phyloP scores from a whole-genome alignment of 2,888 invertebrate species.

The Ophion costatus region DNA sequence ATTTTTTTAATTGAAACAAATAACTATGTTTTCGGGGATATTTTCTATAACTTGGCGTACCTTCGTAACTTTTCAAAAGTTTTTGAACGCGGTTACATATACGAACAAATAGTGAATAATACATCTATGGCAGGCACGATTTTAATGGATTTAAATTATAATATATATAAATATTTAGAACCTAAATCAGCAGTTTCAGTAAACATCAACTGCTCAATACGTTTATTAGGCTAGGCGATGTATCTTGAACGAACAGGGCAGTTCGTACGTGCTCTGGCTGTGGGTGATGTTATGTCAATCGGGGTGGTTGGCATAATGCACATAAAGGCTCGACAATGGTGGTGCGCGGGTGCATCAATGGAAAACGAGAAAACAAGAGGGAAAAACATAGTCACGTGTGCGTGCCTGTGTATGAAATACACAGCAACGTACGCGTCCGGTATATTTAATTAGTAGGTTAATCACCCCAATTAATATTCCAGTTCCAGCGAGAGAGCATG shows the following conservation, averaged over 20 bases:
- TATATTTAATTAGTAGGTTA: constrained; percentile 80
- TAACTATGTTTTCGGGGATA: no score
- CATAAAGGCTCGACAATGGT: constrained; percentile 7
- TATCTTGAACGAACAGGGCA: constrained; percentile 42
- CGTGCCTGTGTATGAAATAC: constrained; percentile 18
- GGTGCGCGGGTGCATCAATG: constrained; percentile 3
- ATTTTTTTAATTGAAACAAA: no score
- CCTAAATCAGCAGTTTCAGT: not conserved
- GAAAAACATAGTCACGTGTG: constrained; percentile 9
- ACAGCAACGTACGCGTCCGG: constrained; percentile 60
- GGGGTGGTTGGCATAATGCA: constrained; percentile 34
- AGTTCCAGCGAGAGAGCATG: constrained; percentile 59
- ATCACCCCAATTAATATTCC: constrained; percentile 79
- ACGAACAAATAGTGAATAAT: no score
- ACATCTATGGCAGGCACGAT: no score
- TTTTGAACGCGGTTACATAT: no score
- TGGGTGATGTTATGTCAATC: constrained; percentile 57
- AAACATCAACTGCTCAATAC: not conserved
- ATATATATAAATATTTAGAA: not conserved
- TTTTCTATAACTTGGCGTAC: no score
- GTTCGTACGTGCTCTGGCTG: constrained; percentile 30
- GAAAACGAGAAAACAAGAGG: constrained; percentile 45
- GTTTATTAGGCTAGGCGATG: no score
- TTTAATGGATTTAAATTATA: no score
- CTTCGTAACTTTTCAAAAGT: no score